These are phyloP conservation scores for Sminthurides bifidus DNA, from an alignment of 1,140 invertebrate genomes.

Conservation along the genomic window DNA sequence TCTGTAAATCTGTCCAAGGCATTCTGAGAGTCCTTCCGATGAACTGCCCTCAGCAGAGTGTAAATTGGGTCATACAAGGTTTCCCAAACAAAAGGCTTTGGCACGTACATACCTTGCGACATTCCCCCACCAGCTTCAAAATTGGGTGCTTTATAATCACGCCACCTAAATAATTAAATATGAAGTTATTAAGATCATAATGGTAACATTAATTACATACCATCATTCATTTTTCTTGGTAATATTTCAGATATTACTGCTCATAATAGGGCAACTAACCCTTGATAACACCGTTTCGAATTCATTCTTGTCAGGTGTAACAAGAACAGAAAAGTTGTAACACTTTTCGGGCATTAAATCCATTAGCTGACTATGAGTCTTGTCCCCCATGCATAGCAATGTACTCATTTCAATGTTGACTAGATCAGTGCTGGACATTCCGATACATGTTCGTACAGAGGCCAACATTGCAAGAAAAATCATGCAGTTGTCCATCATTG, in stretches of 20 bases:
- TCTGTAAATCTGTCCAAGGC: conserved; percentile 72
- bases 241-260: background rate
- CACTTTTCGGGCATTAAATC: conserved; percentile 91
- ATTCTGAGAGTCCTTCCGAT: conserved; percentile 82
- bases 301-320: no score
- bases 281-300: conserved; percentile 73
- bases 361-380: conserved; percentile 87
- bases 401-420: conserved; percentile 85
- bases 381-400: conserved; percentile 79
- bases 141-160: conserved; percentile 62
- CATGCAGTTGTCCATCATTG: conserved; percentile 83
- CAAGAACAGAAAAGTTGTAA: no score
- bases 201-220: background rate
- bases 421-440: conserved; percentile 58
- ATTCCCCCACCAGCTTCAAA: conserved; percentile 68
- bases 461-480: conserved; percentile 83
- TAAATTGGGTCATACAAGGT: conserved; percentile 87
- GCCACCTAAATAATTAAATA: conserved; percentile 44
- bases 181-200: background rate
- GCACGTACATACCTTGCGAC: conserved; percentile 88
- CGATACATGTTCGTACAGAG: conserved; percentile 77
- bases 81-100: conserved; percentile 78
- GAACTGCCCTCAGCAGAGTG: conserved; percentile 76
- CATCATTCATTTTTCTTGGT: background rate
- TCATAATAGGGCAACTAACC: conserved; percentile 36